These are phyloP conservation scores for Bradypodion pumilum DNA, from an alignment of 2,797 vertebrate species.

Conservation along the genomic window DNA sequence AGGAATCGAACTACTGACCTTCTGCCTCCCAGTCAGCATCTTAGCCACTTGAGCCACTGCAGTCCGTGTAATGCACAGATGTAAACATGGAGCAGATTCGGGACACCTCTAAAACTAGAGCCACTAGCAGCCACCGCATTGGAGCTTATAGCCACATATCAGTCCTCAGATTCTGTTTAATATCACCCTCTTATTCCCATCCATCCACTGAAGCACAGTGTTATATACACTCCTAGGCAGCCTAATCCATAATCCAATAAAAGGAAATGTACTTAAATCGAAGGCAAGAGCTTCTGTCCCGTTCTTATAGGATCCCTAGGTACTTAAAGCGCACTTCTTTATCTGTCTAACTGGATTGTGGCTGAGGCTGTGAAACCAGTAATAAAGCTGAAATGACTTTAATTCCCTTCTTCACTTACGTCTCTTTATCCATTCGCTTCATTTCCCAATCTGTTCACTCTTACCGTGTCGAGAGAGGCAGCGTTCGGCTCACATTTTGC, in stretches of 20 bases:
- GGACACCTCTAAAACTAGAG: no score
- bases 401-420: constrained; percentile 38
- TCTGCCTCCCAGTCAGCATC: no score
- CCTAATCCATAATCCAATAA: neutral
- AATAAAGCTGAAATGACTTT: constrained; percentile 20
- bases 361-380: constrained; percentile 2
- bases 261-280: neutral
- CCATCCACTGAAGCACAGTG: neutral
- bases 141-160: neutral
- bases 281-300: neutral
- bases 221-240: neutral
- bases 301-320: neutral
- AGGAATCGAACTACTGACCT: no score
- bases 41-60: no score
- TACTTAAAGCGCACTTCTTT: neutral
- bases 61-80: no score
- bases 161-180: neutral
- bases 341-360: neutral
- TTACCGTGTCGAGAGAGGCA: constrained; percentile 39
- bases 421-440: neutral
- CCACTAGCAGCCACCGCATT: neutral
- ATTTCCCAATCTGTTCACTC: constrained; percentile 61
- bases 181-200: neutral
- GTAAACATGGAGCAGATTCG: no score
- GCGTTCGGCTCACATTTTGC: constrained; percentile 27